A percentile compares a stretch with the other conserved stretches of the same genome.
These are phyloP conservation scores for Drymodes brunneopygia DNA, from an alignment of 2,113 vertebrate species.

Conservation along the genomic window DNA sequence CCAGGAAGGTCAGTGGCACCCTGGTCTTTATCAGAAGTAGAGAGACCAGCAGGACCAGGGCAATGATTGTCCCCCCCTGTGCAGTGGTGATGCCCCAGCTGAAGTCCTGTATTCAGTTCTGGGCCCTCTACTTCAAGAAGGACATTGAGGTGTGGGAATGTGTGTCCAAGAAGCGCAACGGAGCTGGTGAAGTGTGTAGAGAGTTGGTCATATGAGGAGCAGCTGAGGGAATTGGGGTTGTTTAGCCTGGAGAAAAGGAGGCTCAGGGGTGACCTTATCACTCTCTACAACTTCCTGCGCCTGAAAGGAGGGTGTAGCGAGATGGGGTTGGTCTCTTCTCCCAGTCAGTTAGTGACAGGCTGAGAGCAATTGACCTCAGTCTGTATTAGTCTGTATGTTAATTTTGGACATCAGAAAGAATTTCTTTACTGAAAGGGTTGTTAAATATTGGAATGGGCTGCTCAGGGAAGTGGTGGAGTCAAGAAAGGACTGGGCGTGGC, in stretches of 20 bases:
- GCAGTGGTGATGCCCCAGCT: not conserved
- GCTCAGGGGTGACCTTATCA: not conserved
- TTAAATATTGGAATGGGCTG: not conserved
- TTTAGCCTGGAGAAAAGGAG: not conserved
- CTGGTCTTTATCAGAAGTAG: not conserved
- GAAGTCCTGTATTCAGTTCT: not conserved
- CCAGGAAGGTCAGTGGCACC: not conserved
- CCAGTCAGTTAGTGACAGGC: not conserved
- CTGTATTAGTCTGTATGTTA: not conserved
- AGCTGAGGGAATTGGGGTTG: not conserved
- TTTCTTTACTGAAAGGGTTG: not conserved
- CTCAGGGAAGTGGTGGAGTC: not conserved
- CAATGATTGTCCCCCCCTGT: not conserved
- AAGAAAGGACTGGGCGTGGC: not conserved
- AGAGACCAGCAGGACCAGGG: not conserved
- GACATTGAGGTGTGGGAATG: not conserved
- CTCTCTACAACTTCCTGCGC: not conserved
- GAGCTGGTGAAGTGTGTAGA: not conserved
- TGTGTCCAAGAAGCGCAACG: not conserved
- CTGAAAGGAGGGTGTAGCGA: not conserved
- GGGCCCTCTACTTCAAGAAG: not conserved
- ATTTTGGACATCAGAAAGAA: too few relatives aligned
- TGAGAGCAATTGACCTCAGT: not conserved
- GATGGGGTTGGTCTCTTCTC: not conserved
- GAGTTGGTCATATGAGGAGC: not conserved